Percentiles rank a stretch among this genome's conserved stretches.
Evolutionary conservation across 2,888 invertebrate genomes (phyloP).

Genomic region (Polietes domitor): DNA sequence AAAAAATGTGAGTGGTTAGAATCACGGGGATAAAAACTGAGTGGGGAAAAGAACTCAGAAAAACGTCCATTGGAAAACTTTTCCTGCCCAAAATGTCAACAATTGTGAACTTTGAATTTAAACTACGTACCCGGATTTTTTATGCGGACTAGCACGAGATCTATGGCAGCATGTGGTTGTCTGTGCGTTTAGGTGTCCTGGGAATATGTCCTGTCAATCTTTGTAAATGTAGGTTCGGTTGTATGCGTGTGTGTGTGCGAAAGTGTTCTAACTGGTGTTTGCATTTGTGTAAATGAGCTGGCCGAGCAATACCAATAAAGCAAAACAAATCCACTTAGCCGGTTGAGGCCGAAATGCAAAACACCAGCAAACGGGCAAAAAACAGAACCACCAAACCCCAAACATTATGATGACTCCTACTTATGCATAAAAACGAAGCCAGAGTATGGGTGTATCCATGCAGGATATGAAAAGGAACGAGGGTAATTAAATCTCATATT

Average conservation of each 20-base stretch:
- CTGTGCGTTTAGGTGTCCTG: not conserved
- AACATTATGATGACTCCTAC: slow-evolving; percentile 39
- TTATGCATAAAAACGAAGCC: slow-evolving; percentile 27
- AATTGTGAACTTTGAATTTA: slow-evolving; percentile 51
- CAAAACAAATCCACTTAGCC: slow-evolving; percentile 78
- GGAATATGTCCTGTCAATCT: slow-evolving; percentile 7
- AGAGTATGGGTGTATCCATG: slow-evolving; percentile 26
- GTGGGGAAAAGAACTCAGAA: not conserved
- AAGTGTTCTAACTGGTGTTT: slow-evolving; percentile 34
- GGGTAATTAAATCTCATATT: too few relatives aligned
- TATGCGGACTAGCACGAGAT: not conserved
- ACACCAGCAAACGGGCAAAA: not conserved
- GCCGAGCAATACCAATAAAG: slow-evolving; percentile 73
- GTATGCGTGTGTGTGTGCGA: not conserved
- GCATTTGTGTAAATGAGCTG: slow-evolving; percentile 58
- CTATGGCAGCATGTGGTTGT: slow-evolving; percentile 2
- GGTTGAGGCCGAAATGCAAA: slow-evolving; percentile 45
- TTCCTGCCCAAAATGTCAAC: slow-evolving; percentile 59
- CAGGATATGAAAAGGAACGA: too few relatives aligned
- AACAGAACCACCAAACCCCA: not conserved
- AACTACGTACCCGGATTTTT: not conserved
- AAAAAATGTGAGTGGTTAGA: not conserved
- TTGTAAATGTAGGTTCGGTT: not conserved
- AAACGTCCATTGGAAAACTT: slow-evolving; percentile 42
- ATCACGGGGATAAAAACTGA: slow-evolving; percentile 1